Evolutionary conservation across 2,888 invertebrate genomes (phyloP).

Genomic region (Agrochola litura): DNA sequence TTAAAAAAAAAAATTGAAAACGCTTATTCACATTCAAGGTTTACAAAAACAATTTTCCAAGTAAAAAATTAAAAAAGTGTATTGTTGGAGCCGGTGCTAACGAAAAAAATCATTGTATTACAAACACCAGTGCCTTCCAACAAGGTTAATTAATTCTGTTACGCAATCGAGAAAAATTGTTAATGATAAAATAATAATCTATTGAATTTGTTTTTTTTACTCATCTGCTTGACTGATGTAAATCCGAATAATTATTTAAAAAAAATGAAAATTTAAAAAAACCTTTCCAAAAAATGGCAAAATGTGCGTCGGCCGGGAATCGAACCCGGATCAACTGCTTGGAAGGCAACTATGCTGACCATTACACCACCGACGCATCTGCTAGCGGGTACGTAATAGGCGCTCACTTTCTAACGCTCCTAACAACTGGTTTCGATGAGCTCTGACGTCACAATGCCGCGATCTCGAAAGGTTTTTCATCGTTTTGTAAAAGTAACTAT

Average conservation of each 20-base stretch:
- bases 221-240: too few relatives aligned
- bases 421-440: slow-evolving; percentile 26
- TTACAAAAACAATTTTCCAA: too few relatives aligned
- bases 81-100: too few relatives aligned
- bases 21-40: too few relatives aligned
- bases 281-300: slow-evolving; percentile 63
- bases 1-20: too few relatives aligned
- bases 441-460: slow-evolving; percentile 48
- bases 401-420: not conserved
- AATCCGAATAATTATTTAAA: not conserved
- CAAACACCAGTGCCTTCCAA: too few relatives aligned
- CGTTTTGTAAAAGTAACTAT: slow-evolving; percentile 56
- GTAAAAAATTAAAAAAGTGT: too few relatives aligned
- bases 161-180: too few relatives aligned
- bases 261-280: not conserved
- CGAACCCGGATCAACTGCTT: slow-evolving; percentile 91
- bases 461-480: slow-evolving; percentile 32
- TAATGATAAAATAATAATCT: too few relatives aligned
- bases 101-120: too few relatives aligned
- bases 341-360: slow-evolving; percentile 91
- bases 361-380: slow-evolving; percentile 90
- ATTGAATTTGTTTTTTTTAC: too few relatives aligned
- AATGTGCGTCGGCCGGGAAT: slow-evolving; percentile 90
- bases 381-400: not conserved
- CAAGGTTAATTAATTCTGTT: too few relatives aligned